phyloP scores from a whole-genome alignment of 1,140 invertebrate species.

The Heliothis subflexa region DNA sequence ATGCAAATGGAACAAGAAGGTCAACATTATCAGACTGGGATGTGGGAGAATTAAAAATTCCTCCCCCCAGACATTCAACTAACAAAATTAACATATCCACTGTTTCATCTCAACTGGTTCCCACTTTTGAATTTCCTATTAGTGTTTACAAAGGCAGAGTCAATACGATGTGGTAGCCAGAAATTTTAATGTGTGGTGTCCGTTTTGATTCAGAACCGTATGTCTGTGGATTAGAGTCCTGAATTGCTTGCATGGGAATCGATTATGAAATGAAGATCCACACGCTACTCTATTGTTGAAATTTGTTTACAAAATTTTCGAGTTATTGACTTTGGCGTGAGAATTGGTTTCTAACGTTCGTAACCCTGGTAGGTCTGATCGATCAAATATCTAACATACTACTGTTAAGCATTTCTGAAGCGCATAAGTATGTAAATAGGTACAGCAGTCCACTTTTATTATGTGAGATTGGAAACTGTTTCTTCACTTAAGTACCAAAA shows the following conservation, averaged over 20 bases:
- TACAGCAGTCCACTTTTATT: constrained; percentile 54
- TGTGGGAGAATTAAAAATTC: constrained; percentile 49
- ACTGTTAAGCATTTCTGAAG: constrained; percentile 65
- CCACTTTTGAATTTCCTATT: constrained; percentile 74
- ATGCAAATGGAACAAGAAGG: constrained; percentile 38
- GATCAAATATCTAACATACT: constrained; percentile 68
- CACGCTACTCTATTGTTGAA: constrained; percentile 73
- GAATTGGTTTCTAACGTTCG: constrained; percentile 78
- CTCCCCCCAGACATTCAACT: constrained; percentile 54
- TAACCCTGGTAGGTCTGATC: constrained; percentile 76
- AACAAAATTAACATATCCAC: constrained; percentile 79
- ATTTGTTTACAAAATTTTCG: constrained; percentile 76
- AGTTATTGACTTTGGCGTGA: constrained; percentile 78
- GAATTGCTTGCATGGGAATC: constrained; percentile 49
- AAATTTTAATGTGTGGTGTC: constrained; percentile 64
- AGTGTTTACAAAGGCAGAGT: constrained; percentile 76
- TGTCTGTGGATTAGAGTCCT: constrained; percentile 52
- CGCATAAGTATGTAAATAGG: constrained; percentile 60
- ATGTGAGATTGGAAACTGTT: constrained; percentile 15
- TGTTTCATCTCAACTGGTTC: constrained; percentile 81
- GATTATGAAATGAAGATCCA: constrained; percentile 70
- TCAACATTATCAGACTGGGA: constrained; percentile 32
- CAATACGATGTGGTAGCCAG: constrained; percentile 66
- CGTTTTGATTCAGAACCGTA: constrained; percentile 52
- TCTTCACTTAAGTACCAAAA: constrained; percentile 7